A percentile compares a stretch with the other conserved stretches of the same genome.
These are phyloP conservation scores for Solen grandis DNA, from an alignment of 1,140 invertebrate species.

Conservation along the genomic window DNA sequence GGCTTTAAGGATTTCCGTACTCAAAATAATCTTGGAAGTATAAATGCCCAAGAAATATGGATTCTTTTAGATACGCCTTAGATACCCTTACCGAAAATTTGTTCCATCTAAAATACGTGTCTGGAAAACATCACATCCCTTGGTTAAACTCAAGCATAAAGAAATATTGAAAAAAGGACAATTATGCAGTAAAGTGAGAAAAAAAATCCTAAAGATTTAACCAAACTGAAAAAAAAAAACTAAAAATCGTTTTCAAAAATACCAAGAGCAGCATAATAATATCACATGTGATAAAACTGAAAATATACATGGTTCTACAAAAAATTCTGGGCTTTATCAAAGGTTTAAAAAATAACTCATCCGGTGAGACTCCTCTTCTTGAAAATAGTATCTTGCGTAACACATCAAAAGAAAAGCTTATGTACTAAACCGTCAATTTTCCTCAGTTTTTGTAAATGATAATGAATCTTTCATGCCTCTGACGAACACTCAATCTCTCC, in stretches of 20 bases:
- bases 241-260: not conserved
- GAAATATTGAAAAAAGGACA: not conserved
- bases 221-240: not conserved
- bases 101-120: not conserved
- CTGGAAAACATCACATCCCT: constrained; percentile 1
- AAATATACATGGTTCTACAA: not conserved
- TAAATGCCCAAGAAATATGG: not conserved
- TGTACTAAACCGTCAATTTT: constrained; percentile 5
- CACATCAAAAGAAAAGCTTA: constrained; percentile 1
- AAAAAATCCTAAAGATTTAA: not conserved
- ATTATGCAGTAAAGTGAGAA: not conserved
- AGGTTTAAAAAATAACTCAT: constrained; percentile 8
- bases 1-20: not conserved
- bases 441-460: not conserved
- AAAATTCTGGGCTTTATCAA: not conserved
- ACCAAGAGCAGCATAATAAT: not conserved
- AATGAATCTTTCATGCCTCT: too few relatives aligned
- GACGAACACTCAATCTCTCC: too few relatives aligned
- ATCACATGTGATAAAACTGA: not conserved
- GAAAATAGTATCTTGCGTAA: too few relatives aligned
- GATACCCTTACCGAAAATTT: not conserved
- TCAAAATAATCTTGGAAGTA: not conserved
- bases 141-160: not conserved
- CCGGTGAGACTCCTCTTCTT: not conserved
- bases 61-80: not conserved